These are phyloP conservation scores for Cladopsammia gracilis DNA, from an alignment of 64 coral and sea anemone species.

Conservation along the genomic window DNA sequence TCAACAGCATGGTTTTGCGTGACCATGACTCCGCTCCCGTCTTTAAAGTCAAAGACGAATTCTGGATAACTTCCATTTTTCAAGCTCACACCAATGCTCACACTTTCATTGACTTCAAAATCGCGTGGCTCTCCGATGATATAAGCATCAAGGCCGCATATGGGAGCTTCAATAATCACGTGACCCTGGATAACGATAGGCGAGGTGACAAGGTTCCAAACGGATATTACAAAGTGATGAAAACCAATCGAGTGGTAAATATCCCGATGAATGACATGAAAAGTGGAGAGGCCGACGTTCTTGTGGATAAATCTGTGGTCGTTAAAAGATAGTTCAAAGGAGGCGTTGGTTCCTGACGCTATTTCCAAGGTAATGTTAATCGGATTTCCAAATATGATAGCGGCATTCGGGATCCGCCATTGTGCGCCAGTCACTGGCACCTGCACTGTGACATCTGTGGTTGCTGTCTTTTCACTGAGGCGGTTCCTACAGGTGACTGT, in stretches of 20 bases:
- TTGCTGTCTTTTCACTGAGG: conserved; percentile 16
- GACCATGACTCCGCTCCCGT: neutral
- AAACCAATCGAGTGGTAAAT: neutral
- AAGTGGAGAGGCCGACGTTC: neutral
- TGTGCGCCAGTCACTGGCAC: neutral
- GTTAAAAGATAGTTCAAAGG: neutral
- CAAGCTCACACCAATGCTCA: neutral
- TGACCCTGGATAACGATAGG: neutral
- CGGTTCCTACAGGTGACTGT: conserved; percentile 9
- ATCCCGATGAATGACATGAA: neutral
- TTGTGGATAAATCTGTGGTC: neutral
- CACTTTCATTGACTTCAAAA: conserved; percentile 36
- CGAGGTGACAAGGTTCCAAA: conserved; percentile 27
- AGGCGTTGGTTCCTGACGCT: neutral
- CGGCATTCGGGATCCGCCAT: neutral
- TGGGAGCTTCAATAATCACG: conserved; percentile 6
- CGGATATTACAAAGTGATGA: neutral
- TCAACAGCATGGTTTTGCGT: neutral
- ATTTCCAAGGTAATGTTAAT: conserved; percentile 16
- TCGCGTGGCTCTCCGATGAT: neutral
- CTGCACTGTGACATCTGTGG: neutral
- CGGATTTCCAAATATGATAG: neutral
- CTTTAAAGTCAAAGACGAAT: conserved; percentile 12
- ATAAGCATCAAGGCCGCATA: neutral
- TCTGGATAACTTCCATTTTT: conserved; percentile 25